phyloP scores from a whole-genome alignment of 1,140 invertebrate genomes.

The Doryteuthis pealeii region DNA sequence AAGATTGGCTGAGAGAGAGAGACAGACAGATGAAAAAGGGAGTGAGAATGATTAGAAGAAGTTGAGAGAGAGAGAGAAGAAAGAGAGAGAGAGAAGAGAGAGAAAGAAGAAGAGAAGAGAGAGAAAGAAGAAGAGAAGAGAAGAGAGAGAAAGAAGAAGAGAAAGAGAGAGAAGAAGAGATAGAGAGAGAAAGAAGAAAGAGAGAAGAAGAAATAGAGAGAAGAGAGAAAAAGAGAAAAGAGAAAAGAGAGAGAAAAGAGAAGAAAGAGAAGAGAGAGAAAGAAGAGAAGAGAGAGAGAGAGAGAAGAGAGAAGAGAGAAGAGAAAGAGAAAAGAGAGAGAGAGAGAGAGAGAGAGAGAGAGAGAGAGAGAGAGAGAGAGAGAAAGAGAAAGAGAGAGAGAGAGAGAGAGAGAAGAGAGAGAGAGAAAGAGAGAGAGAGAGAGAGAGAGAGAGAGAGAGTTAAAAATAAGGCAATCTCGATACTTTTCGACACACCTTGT shows the following conservation, averaged over 20 bases:
- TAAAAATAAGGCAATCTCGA: neutral
- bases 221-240: constrained; percentile 3
- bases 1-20: neutral
- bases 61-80: constrained; percentile 10
- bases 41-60: no score
- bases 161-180: no score
- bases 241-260: neutral
- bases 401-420: neutral
- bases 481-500: no score
- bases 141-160: neutral
- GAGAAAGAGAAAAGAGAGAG: neutral
- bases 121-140: neutral
- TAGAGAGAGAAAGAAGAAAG: neutral
- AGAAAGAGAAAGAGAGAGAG: neutral
- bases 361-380: neutral
- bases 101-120: neutral
- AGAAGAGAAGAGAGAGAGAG: neutral
- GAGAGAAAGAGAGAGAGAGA: neutral
- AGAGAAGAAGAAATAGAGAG: neutral
- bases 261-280: neutral
- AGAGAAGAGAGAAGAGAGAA: neutral
- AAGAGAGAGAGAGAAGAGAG: neutral
- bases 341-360: neutral
- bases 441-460: neutral
- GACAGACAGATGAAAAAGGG: neutral